Base-by-base conservation (phyloP, 2,888 invertebrate genomes). In the Calameuta idolon region DNA sequence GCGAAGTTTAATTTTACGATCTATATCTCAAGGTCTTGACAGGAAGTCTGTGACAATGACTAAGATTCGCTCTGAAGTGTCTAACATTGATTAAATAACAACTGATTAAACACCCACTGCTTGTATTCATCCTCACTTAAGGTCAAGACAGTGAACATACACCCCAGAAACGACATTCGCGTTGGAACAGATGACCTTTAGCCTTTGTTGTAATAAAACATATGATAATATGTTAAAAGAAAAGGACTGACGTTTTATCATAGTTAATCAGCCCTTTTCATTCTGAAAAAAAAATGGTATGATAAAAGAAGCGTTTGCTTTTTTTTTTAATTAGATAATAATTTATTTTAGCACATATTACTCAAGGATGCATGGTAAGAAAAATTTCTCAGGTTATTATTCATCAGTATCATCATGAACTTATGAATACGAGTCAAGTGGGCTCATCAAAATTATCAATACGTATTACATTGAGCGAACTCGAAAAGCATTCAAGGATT, bases 361-460 rank as follows among this genome's bases (percentile, higher is more conserved):
- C 23, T 9, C 55, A 23, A 55, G 55, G 9, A 23, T 55, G 23
- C 55, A 23, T 55, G 23, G 55, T 55, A 9, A 23, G 23, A 55
- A 55, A 55, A 15, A 23, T 55, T 55, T 23, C 55, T 23, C 55
- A 55, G 9, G 55, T 23, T 55, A 9, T 55, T 55, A 55, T 9
- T 23, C 23, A 23, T 55, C 55, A 55, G 23, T 55, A 55, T 55
- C 55, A 55, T 23, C 55, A 55, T 23, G 55, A 55, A 55, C 23
- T 55, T 55, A 76, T 83, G 87, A 88, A 88, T 87, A 83, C 87
- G 82, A 88, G 85, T 88, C 84, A 87, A 88, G 85, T 87, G 79
- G 80, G 82, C 81, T 85, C 75, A 75, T 34, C 23, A n/a, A 69
- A 55, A 71, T 75, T 74, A n/a, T 35, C n/a, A 35, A 71, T 73